A percentile compares a stretch with the other conserved stretches of the same genome.
phyloP scores from a whole-genome alignment of 2,797 vertebrate species.

The Aulostomus chinensis region DNA sequence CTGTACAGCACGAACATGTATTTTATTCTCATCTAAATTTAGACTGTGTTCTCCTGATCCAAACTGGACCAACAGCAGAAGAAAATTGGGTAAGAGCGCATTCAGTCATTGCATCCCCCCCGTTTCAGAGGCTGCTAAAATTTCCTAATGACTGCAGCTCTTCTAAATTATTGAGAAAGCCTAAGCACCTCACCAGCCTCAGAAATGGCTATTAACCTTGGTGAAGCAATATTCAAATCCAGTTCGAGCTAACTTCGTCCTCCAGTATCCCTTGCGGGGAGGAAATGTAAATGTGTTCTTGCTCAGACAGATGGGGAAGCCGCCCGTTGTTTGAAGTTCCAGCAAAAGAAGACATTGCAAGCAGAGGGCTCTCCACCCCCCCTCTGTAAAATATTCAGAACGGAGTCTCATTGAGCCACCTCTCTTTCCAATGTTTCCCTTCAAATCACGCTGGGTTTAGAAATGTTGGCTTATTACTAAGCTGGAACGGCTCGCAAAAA shows the following conservation, averaged over 20 bases:
- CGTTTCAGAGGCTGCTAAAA: constrained; percentile 66
- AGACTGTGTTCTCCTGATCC: no score
- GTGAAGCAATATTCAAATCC: constrained; percentile 81
- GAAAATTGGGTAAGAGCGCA: constrained; percentile 40
- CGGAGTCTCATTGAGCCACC: constrained; percentile 68
- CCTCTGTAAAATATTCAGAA: constrained; percentile 80
- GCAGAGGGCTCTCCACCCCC: constrained; percentile 63
- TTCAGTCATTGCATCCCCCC: constrained; percentile 59
- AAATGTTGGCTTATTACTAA: constrained; percentile 53
- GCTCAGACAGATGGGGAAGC: constrained; percentile 81
- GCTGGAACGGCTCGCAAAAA: constrained; percentile 45
- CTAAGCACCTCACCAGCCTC: constrained; percentile 79
- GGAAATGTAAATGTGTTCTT: constrained; percentile 83
- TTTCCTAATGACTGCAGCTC: constrained; percentile 73
- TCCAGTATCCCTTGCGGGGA: constrained; percentile 77
- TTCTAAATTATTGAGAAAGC: constrained; percentile 82
- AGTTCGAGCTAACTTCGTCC: constrained; percentile 76
- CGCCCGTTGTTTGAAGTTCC: constrained; percentile 80
- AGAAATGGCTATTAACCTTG: constrained; percentile 85
- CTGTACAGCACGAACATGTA: no score
- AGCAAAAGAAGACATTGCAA: constrained; percentile 62
- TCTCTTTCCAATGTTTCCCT: constrained; percentile 53
- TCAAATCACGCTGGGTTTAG: constrained; percentile 53
- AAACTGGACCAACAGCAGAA: constrained; percentile 43
- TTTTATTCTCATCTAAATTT: no score